Percentiles rank a stretch among this genome's conserved stretches.
Conservation (phyloP, 2,888 invertebrate species). For the Plagodis pulveraria region DNA sequence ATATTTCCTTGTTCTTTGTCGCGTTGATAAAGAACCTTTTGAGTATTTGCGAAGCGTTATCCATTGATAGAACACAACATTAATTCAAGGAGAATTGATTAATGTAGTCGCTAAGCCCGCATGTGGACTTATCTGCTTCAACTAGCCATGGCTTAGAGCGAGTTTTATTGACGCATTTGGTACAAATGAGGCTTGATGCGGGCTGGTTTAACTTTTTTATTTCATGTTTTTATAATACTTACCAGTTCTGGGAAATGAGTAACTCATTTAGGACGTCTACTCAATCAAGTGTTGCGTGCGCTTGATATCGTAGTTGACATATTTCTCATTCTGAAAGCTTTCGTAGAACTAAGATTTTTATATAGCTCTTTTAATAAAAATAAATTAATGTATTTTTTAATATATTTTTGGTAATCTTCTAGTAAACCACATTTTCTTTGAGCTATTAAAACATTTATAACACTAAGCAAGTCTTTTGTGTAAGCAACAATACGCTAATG, state of each 20-base stretch:
- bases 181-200: slow-evolving; percentile 57
- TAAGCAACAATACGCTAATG: slow-evolving; percentile 33
- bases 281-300: slow-evolving; percentile 23
- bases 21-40: slow-evolving; percentile 8
- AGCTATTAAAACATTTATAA: slow-evolving; percentile 10
- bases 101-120: slow-evolving; percentile 50
- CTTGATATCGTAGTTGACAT: slow-evolving; percentile 12
- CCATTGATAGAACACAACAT: slow-evolving; percentile 6
- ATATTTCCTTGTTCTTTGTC: slow-evolving; percentile 41
- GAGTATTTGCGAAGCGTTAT: background rate
- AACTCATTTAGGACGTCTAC: slow-evolving; percentile 8
- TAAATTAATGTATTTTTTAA: slow-evolving; percentile 10
- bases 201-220: slow-evolving; percentile 46
- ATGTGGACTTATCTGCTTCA: slow-evolving; percentile 48
- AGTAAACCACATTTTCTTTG: slow-evolving; percentile 7
- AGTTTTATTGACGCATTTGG: slow-evolving; percentile 59
- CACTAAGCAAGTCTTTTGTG: slow-evolving; percentile 22
- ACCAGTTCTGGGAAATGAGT: slow-evolving; percentile 9
- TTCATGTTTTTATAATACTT: slow-evolving; percentile 38
- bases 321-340: slow-evolving; percentile 8
- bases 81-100: slow-evolving; percentile 27
- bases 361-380: slow-evolving; percentile 9
- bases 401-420: no score
- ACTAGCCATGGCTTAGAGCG: slow-evolving; percentile 47
- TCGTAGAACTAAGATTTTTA: slow-evolving; percentile 2